Base-by-base conservation (phyloP, 2,888 invertebrate genomes). In the Eupsilia transversa region DNA sequence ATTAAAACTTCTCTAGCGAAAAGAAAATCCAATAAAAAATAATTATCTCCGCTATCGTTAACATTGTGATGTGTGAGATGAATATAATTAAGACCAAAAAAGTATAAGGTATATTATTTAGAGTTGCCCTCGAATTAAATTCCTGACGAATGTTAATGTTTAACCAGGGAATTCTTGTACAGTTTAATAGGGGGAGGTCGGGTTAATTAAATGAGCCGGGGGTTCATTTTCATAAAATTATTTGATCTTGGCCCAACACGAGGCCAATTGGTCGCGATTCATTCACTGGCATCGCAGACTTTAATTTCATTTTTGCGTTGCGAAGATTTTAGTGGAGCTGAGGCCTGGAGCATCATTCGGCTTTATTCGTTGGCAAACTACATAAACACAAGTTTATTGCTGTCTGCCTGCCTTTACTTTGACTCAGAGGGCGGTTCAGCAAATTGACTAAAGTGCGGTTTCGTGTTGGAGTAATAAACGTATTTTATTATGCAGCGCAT, bases 221-320 rank as follows among this genome's bases (percentile, higher is more conserved):
- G 94, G 93, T 95, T 94, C 93, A 95, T 95, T 96, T 96, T 95
- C 94, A 92, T 94, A 94, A 94, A 96, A 96, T 96, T 95, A 95
- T 96, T 96, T 94, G 95, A 95, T 94, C 93, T 94, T 92, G 87
- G 91, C 88, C 91, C 92, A 91, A 92, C 92, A 89, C 91, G 89
- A 92, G 90, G 87, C 92, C 91, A 91, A 94, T 93, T 92, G 91
- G 87, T 88, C 86, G 91, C 93, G 89, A 94, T 94, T 93, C 94
- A 91, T 93, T 92, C 89, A 86, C 89, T 84, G 87, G 91, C 90
- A 93, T 92, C 87, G 87, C 90, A 86, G 91, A 91, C 89, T 94
- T 94, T 93, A 89, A 92, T 94, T 94, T 93, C 86, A 92, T 94
- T 94, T 94, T 94, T 92, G 89, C 80, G 80, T 93, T 92, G 88